Percentiles rank a stretch among this genome's conserved stretches.
These are phyloP conservation scores for Notocelia uddmanniana DNA, from an alignment of 2,888 invertebrate genomes.

Conservation along the genomic window DNA sequence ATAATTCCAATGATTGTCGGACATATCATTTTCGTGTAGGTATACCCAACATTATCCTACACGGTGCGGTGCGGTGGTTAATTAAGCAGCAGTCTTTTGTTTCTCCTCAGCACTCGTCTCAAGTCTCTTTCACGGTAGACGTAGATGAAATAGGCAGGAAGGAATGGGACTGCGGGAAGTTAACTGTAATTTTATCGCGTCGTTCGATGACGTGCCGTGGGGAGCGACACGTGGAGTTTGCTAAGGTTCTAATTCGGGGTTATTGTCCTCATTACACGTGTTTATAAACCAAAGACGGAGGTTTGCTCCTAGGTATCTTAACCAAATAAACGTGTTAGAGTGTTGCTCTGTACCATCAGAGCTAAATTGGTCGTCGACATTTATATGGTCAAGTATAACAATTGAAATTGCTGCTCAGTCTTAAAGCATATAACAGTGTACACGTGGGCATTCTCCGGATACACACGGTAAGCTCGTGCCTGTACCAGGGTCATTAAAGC, in stretches of 20 bases:
- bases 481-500: not conserved
- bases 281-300: not conserved
- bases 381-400: not conserved
- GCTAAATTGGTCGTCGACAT: not conserved
- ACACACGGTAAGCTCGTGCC: not conserved
- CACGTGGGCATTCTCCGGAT: not conserved
- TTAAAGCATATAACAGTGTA: not conserved
- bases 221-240: slow-evolving; percentile 7
- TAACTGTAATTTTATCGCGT: slow-evolving; percentile 27
- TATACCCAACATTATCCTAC: too few species aligned
- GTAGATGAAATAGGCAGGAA: not conserved
- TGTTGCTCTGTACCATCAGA: not conserved
- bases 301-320: not conserved
- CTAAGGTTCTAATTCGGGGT: slow-evolving; percentile 12
- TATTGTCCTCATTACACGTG: slow-evolving; percentile 22
- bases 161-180: not conserved
- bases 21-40: too few species aligned
- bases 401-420: not conserved
- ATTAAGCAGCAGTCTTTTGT: too few species aligned
- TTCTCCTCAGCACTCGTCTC: too few species aligned
- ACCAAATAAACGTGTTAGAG: not conserved
- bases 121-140: not conserved
- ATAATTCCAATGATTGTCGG: too few species aligned
- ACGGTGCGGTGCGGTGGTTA: too few species aligned
- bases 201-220: slow-evolving; percentile 1